A percentile compares a stretch with the other conserved stretches of the same genome.
These are phyloP conservation scores for Anarhynchus alexandrinus DNA, from an alignment of 2,113 vertebrate genomes.

Conservation along the genomic window DNA sequence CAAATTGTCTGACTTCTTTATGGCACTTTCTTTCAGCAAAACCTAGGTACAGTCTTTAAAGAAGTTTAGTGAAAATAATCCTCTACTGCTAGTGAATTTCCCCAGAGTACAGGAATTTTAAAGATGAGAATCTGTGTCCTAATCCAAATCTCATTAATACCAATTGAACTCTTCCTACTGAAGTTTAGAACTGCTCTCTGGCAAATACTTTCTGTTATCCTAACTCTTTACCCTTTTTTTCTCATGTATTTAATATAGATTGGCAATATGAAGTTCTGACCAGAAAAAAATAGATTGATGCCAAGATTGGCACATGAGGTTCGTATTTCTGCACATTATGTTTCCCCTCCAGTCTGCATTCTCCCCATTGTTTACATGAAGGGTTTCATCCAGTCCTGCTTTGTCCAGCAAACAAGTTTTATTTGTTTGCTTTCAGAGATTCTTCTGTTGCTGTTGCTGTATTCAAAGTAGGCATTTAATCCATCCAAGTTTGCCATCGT, in stretches of 20 bases:
- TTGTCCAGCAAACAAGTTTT: not conserved
- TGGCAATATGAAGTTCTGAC: not conserved
- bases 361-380: not conserved
- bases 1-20: not conserved
- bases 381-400: not conserved
- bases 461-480: conserved; percentile 52
- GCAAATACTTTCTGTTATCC: not conserved
- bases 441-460: not conserved
- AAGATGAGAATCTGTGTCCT: not conserved
- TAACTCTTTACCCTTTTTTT: not conserved
- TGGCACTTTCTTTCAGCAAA: not conserved
- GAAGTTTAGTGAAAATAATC: not conserved
- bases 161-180: not conserved
- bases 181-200: not conserved
- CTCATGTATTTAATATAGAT: not conserved
- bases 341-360: not conserved
- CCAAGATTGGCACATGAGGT: accelerated
- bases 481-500: not conserved
- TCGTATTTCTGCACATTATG: not conserved
- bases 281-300: not conserved
- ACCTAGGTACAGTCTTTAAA: not conserved
- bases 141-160: not conserved
- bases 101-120: not conserved
- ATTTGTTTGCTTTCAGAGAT: accelerated
- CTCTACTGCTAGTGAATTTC: not conserved